These are phyloP conservation scores for Ridgeia piscesae DNA, from an alignment of 1,140 invertebrate species.

Conservation along the genomic window DNA sequence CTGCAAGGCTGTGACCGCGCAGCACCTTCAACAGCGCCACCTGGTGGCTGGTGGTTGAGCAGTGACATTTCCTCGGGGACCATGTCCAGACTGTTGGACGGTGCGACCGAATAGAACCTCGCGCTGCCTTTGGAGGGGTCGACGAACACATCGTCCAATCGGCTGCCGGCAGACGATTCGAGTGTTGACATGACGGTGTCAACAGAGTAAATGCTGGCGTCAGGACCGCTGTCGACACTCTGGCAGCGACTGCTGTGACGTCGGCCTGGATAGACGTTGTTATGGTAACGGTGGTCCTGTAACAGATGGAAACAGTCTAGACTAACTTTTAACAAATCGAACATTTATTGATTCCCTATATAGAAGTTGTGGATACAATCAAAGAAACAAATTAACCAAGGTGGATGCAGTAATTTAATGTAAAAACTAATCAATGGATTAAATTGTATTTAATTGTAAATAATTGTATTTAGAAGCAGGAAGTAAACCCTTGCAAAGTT, in stretches of 20 bases:
- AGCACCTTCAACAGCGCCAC: not conserved
- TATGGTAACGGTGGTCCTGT: not conserved
- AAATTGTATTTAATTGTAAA: no score
- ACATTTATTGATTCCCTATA: not conserved
- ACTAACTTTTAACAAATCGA: not conserved
- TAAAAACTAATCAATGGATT: no score
- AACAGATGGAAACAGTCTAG: not conserved
- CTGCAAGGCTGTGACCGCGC: not conserved
- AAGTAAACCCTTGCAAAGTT: no score
- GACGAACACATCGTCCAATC: not conserved
- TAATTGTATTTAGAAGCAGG: no score
- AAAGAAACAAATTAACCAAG: no score
- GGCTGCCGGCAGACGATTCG: not conserved
- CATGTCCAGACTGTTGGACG: not conserved
- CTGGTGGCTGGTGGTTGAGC: not conserved
- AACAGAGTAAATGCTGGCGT: not conserved
- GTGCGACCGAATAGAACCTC: not conserved
- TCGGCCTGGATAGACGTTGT: not conserved
- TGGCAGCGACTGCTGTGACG: not conserved
- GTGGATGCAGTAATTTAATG: no score
- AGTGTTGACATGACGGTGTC: not conserved
- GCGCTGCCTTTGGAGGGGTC: not conserved
- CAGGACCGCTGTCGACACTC: not conserved
- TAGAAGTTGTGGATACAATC: no score
- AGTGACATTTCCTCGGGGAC: not conserved